phyloP scores from a whole-genome alignment of 2,888 invertebrate genomes.

The Harmothoe impar region DNA sequence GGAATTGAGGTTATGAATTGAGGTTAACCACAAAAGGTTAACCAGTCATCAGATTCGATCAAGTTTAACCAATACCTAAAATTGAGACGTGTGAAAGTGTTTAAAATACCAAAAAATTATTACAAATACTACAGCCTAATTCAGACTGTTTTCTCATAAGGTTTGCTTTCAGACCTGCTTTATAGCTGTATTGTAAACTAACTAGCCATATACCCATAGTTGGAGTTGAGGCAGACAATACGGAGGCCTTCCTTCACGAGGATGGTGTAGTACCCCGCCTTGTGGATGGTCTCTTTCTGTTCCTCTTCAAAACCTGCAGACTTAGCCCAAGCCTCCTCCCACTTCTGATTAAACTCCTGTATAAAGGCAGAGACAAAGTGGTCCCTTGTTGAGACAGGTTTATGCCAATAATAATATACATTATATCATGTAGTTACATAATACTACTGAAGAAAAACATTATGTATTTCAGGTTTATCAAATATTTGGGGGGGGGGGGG shows the following conservation, averaged over 20 bases:
- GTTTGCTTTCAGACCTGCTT: background rate
- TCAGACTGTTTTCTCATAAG: background rate
- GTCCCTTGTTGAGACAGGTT: too few species aligned
- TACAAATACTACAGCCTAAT: background rate
- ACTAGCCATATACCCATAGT: conserved; percentile 64
- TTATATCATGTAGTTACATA: too few species aligned
- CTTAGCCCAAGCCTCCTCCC: conserved; percentile 60
- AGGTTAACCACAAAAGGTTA: too few species aligned
- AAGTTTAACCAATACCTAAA: too few species aligned
- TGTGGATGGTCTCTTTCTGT: conserved; percentile 44
- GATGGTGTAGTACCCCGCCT: conserved; percentile 66
- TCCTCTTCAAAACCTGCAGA: conserved; percentile 47
- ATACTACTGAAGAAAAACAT: too few species aligned
- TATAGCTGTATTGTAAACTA: background rate
- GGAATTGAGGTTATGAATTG: too few species aligned
- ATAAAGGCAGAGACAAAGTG: background rate
- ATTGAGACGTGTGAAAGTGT: too few species aligned
- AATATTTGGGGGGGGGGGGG: too few species aligned
- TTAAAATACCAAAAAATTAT: too few species aligned
- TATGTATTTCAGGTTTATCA: too few species aligned
- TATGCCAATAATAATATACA: too few species aligned
- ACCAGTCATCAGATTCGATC: too few species aligned
- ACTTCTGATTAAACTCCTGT: conserved; percentile 20
- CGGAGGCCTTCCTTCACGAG: conserved; percentile 60
- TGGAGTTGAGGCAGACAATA: conserved; percentile 68